Conservation (phyloP, 2,888 invertebrate genomes). For the Tuta absoluta region DNA sequence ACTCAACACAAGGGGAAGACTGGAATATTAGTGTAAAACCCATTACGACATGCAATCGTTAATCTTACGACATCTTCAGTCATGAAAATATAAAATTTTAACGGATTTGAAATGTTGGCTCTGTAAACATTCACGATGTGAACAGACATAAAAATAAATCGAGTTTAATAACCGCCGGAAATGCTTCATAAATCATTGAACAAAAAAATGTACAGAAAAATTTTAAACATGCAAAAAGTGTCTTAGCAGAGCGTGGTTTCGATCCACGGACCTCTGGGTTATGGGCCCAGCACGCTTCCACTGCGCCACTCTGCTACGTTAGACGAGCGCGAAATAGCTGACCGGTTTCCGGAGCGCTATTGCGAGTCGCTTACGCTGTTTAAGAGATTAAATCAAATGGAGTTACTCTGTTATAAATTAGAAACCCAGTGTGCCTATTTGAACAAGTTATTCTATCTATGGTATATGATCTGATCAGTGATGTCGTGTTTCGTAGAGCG, state of each 20-base stretch:
- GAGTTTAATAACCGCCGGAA: constrained; percentile 18
- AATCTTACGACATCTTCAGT: constrained; percentile 39
- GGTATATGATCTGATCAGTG: no score
- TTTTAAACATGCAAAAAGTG: constrained; percentile 22
- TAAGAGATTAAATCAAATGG: no score
- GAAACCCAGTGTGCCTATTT: no score
- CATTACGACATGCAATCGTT: constrained; percentile 45
- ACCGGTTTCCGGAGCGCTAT: constrained; percentile 5
- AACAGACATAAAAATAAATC: constrained; percentile 25
- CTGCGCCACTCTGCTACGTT: constrained; percentile 85
- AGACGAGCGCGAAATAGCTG: constrained; percentile 12
- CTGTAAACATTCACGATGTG: constrained; percentile 21
- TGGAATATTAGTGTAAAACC: constrained; percentile 56
- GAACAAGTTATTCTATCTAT: no score
- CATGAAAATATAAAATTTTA: constrained; percentile 31
- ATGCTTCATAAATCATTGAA: constrained; percentile 1
- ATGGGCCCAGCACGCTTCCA: constrained; percentile 90
- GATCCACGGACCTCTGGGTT: constrained; percentile 96
- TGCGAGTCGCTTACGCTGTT: not conserved
- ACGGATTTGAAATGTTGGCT: constrained; percentile 15
- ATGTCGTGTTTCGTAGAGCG: no score
- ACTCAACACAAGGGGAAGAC: constrained; percentile 52
- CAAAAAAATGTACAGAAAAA: constrained; percentile 15
- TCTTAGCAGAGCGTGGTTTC: constrained; percentile 89
- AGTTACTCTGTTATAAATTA: no score